These are phyloP conservation scores for Eubasilissa splendida DNA, from an alignment of 2,888 invertebrate species.

Conservation along the genomic window DNA sequence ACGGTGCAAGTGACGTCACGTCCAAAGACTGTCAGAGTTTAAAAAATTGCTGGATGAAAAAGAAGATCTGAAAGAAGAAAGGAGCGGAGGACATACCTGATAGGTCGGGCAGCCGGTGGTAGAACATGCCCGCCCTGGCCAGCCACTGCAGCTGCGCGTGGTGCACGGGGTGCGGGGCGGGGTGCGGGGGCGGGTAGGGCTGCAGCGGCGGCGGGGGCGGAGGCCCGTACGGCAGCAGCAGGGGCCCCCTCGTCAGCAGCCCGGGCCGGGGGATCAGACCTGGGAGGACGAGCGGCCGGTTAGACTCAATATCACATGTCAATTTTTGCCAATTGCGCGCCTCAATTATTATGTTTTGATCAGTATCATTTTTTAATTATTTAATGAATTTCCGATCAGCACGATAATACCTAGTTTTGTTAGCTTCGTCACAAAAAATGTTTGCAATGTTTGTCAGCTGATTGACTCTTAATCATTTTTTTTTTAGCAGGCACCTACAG, in stretches of 20 bases:
- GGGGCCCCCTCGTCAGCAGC: constrained; percentile 72
- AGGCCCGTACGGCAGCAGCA: constrained; percentile 70
- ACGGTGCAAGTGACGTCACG: too few relatives aligned
- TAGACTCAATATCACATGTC: not conserved
- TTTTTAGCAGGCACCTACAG: too few relatives aligned
- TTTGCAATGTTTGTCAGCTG: too few relatives aligned
- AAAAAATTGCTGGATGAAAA: too few relatives aligned
- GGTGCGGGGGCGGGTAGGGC: constrained; percentile 66
- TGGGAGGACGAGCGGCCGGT: constrained; percentile 59
- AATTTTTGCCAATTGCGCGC: not conserved
- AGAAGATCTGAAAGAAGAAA: too few relatives aligned
- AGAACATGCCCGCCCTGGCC: constrained; percentile 93
- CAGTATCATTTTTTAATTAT: too few relatives aligned
- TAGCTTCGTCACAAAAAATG: too few relatives aligned
- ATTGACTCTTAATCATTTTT: too few relatives aligned
- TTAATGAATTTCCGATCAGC: too few relatives aligned
- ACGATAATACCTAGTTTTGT: too few relatives aligned
- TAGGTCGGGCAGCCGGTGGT: constrained; percentile 89
- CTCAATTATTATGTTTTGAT: too few relatives aligned
- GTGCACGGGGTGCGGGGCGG: constrained; percentile 73
- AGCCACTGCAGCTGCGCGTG: constrained; percentile 92
- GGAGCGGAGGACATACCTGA: constrained; percentile 74
- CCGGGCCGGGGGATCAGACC: constrained; percentile 77
- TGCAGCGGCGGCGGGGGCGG: constrained; percentile 65
- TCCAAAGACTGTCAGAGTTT: too few relatives aligned